Base-by-base conservation (phyloP, 2,888 invertebrate species). In the Oscheius myriophilus region DNA sequence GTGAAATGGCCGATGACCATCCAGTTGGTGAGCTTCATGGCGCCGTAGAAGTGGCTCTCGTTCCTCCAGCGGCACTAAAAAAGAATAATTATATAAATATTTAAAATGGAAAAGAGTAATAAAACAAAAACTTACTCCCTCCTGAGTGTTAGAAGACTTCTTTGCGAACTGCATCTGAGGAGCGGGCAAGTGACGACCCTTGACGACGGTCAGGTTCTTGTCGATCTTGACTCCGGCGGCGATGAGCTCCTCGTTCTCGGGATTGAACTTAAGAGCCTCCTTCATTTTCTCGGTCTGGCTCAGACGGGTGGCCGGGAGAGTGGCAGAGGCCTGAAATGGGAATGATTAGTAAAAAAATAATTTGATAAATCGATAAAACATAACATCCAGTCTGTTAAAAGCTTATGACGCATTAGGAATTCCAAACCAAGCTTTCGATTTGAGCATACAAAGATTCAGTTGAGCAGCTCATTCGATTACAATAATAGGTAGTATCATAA, bases 271-370 rank as follows among this genome's bases (percentile, higher is more conserved):
- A 14, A 70, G 39, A 7, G 65, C 66, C 18, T 39, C 21, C 41
- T 66, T 70, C 53, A 66, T 66, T n/a, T 18, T 54, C 42, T 57
- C 54, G 16, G 64, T 69, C 42, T 69, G 69, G 21, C 46, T 33
- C 3, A 69, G 42, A 6, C 69, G 33, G 9, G 65, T 43, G 16
- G 41, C 52, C 1, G 69, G 69, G 9, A 58, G 58, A 43, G 65
- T 65, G n/a, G 69, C 69, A 49, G 53, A 69, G 14, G 64, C 49
- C 67, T 67, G 49, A 25, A 66, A 23, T 18, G 18, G 12, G 41
- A 9, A 25, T 11, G 14, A 9, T 25, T 16, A 21, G 2, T 11
- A 18, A 18, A 25, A 45, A 59, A 45, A n/a, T n/a, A n/a, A n/a
- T n/a, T n/a, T n/a, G n/a, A n/a, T n/a, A n/a, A n/a, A n/a, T n/a